Conservation (phyloP, 1,140 invertebrate species). For the Dendroctonus valens region DNA sequence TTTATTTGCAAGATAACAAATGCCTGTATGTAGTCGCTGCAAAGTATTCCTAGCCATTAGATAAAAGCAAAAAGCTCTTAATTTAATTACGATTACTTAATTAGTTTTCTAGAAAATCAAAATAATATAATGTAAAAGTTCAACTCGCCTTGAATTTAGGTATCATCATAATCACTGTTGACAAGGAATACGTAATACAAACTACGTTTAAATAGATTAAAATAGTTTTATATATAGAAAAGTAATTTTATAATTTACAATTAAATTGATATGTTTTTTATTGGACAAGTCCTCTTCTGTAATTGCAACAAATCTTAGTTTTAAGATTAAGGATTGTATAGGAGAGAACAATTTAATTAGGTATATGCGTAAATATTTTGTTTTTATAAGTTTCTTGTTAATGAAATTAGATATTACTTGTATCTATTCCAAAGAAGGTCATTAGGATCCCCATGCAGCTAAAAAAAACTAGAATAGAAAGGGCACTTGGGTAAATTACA, state of each 20-base stretch:
- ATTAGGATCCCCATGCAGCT: slow-evolving; percentile 27
- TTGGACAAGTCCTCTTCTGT: slow-evolving; percentile 24
- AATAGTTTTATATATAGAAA: slow-evolving; percentile 23
- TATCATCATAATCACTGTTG: slow-evolving; percentile 12
- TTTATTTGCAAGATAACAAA: slow-evolving; percentile 48
- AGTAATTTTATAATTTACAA: slow-evolving; percentile 12
- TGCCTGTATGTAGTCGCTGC: slow-evolving; percentile 36
- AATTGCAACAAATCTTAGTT: slow-evolving; percentile 8
- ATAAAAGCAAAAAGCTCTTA: slow-evolving; percentile 6
- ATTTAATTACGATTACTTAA: slow-evolving; percentile 2
- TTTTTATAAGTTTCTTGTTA: too few species aligned
- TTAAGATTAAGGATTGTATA: too few species aligned
- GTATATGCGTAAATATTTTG: too few species aligned
- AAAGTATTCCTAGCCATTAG: slow-evolving; percentile 8
- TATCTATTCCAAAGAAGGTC: slow-evolving; percentile 8
- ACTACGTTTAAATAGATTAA: not conserved
- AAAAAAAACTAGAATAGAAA: slow-evolving; percentile 27
- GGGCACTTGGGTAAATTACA: slow-evolving; percentile 36
- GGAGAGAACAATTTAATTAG: slow-evolving; percentile 8
- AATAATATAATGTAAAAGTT: slow-evolving; percentile 3
- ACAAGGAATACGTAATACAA: slow-evolving; percentile 14
- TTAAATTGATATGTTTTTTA: slow-evolving; percentile 30
- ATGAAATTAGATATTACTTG: too few species aligned
- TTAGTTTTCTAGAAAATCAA: slow-evolving; percentile 2
- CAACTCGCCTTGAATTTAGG: not conserved